Evolutionary conservation across 2,113 vertebrate genomes (phyloP).

Genomic region (Lampris incognitus): DNA sequence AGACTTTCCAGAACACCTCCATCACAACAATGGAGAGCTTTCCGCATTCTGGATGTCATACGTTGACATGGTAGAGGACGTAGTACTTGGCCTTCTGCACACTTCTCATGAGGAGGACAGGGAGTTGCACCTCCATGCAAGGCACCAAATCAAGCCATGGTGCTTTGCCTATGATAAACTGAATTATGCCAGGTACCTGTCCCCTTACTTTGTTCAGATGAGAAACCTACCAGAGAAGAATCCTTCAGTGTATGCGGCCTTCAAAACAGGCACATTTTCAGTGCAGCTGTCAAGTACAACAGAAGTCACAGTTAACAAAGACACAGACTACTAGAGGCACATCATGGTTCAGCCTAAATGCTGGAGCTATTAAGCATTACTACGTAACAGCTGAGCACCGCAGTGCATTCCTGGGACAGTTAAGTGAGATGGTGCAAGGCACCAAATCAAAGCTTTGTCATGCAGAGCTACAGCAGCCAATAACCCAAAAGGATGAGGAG

Average conservation of each 20-base stretch:
- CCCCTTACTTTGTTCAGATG: conserved; percentile 6
- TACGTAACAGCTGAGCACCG: neutral
- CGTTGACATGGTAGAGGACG: too few species aligned
- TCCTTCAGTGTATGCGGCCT: conserved; percentile 4
- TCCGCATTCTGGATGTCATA: too few species aligned
- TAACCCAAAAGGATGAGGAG: neutral
- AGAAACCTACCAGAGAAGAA: neutral
- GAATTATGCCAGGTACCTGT: too few species aligned
- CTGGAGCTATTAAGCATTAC: too few species aligned
- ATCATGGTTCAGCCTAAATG: too few species aligned
- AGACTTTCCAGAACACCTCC: neutral
- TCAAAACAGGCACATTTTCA: neutral
- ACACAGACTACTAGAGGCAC: neutral
- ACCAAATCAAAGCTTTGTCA: too few species aligned
- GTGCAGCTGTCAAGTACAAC: neutral
- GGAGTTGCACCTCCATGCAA: too few species aligned
- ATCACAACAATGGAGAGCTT: too few species aligned
- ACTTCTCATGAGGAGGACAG: too few species aligned
- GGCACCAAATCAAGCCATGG: neutral
- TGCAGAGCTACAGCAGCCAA: neutral
- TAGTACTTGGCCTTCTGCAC: too few species aligned
- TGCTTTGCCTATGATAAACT: neutral
- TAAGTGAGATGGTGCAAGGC: neutral
- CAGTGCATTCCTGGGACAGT: neutral
- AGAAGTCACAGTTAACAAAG: conserved; percentile 3